Percentiles rank a stretch among this genome's conserved stretches.
These are phyloP conservation scores for Trissolcus japonicus DNA, from an alignment of 2,888 invertebrate species.

Conservation along the genomic window DNA sequence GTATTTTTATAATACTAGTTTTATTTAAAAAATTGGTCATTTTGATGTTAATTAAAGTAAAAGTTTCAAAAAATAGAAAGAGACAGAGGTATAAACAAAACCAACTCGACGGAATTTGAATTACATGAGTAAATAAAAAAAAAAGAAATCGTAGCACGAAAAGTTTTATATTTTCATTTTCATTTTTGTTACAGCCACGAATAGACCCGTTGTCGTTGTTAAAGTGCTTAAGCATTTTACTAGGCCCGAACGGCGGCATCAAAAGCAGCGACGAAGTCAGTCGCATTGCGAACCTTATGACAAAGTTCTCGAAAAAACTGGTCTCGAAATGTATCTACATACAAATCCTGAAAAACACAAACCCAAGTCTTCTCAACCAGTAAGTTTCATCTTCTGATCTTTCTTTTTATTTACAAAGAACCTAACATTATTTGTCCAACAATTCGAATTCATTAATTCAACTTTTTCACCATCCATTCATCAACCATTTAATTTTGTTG, in stretches of 20 bases:
- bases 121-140: no score
- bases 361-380: conserved; percentile 87
- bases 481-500: background rate
- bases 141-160: background rate
- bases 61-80: no score
- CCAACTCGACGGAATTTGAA: no score
- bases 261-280: conserved; percentile 91
- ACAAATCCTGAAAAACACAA: conserved; percentile 92
- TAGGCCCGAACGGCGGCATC: conserved; percentile 91
- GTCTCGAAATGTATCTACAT: conserved; percentile 97
- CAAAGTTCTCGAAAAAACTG: conserved; percentile 94
- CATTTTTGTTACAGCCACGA: conserved; percentile 84
- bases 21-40: no score
- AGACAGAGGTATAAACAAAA: no score
- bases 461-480: background rate
- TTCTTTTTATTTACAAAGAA: no score
- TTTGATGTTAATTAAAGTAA: no score
- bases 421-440: background rate
- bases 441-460: background rate
- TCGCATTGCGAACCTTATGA: conserved; percentile 95
- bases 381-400: conserved; percentile 73
- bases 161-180: background rate
- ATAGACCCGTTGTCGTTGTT: conserved; percentile 93
- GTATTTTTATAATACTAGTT: no score
- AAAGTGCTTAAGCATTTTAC: conserved; percentile 90